These are phyloP conservation scores for Barypeithes pellucidus DNA, from an alignment of 2,888 invertebrate genomes.

Conservation along the genomic window DNA sequence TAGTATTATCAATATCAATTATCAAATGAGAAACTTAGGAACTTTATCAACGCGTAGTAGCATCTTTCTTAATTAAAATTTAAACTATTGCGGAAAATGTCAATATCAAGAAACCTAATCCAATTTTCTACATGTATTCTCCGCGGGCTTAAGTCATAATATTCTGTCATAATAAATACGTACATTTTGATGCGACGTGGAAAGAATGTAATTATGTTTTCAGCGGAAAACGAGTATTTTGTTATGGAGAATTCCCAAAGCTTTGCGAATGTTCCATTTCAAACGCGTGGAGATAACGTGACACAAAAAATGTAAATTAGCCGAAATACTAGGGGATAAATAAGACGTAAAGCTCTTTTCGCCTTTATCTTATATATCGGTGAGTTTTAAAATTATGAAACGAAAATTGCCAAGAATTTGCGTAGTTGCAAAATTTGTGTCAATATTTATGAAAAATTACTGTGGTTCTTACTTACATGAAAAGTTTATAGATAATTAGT, in stretches of 20 bases:
- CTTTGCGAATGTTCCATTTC: constrained; percentile 23
- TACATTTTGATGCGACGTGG: constrained; percentile 34
- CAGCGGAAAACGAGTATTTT: constrained; percentile 37
- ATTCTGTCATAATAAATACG: constrained; percentile 29
- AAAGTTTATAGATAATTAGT: no score
- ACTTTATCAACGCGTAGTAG: no score
- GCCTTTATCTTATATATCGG: constrained; percentile 19
- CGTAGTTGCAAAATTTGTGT: no score
- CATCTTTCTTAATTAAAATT: background rate
- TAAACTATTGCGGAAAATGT: background rate
- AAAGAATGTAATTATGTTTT: constrained; percentile 39
- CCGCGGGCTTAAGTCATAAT: constrained; percentile 7
- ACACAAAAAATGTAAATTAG: constrained; percentile 37
- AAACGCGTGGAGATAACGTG: constrained; percentile 13
- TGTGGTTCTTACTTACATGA: no score
- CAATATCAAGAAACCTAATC: constrained; percentile 1
- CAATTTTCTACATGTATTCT: constrained; percentile 7
- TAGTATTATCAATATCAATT: no score
- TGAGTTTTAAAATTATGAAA: constrained; percentile 6
- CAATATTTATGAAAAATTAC: no score
- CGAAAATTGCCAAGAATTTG: no score
- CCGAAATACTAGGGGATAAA: constrained; percentile 25
- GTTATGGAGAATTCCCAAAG: constrained; percentile 39
- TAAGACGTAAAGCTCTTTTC: constrained; percentile 5
- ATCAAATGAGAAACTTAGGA: no score